Conservation (phyloP, 1,140 invertebrate species). For the Drosophila malerkotliana region DNA sequence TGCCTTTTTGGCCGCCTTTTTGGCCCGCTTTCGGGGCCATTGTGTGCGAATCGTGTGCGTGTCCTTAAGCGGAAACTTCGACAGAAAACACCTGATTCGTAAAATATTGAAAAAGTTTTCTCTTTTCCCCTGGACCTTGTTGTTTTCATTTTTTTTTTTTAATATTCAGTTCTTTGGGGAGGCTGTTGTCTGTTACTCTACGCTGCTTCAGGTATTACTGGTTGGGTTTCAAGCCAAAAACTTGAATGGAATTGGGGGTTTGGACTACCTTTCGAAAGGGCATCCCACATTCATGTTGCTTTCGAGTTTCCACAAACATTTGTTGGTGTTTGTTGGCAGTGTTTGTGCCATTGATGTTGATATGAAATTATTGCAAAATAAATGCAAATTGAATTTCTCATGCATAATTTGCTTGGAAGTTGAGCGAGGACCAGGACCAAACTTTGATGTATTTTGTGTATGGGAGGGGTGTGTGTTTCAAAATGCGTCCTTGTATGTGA, state of each 20-base stretch:
- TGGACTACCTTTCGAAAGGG: slow-evolving; percentile 24
- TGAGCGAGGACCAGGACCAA: slow-evolving; percentile 39
- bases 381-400: slow-evolving; percentile 82
- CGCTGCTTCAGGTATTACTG: background rate
- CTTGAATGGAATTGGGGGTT: too few relatives aligned
- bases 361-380: slow-evolving; percentile 83
- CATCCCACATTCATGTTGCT: slow-evolving; percentile 25
- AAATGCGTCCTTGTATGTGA: slow-evolving; percentile 34
- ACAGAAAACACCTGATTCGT: slow-evolving; percentile 82
- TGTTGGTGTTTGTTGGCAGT: slow-evolving; percentile 35
- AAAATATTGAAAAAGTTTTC: slow-evolving; percentile 81
- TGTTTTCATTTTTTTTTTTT: slow-evolving; percentile 8
- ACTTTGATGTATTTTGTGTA: slow-evolving; percentile 71
- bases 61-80: slow-evolving; percentile 81
- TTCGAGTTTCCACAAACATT: background rate
- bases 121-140: slow-evolving; percentile 16
- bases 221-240: background rate
- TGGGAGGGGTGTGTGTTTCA: slow-evolving; percentile 8
- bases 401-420: slow-evolving; percentile 81
- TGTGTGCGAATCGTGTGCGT: slow-evolving; percentile 50
- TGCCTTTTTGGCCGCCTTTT: slow-evolving; percentile 17
- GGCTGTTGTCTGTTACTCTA: slow-evolving; percentile 30
- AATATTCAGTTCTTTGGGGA: slow-evolving; percentile 19
- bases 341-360: slow-evolving; percentile 55
- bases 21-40: slow-evolving; percentile 42